Base-by-base conservation (phyloP, 2,797 vertebrate genomes). In the Ceryle rudis region DNA sequence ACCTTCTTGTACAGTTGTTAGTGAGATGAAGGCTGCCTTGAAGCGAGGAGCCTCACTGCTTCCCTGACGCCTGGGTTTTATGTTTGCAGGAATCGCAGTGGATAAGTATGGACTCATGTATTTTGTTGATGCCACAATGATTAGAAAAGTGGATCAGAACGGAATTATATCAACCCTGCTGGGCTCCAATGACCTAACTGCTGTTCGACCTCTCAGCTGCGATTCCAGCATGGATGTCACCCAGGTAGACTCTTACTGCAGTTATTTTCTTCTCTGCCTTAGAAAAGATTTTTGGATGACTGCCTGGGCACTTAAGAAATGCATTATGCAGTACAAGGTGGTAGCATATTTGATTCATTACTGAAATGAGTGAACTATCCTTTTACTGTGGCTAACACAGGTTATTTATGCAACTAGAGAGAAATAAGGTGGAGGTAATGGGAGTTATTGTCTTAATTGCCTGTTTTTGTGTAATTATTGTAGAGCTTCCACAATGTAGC, bases 71-170 rank as follows among this genome's bases (percentile, higher is more conserved):
- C 90, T 96, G 47, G 33, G 55, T 85, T 91, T 77, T 54, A 15
- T 97, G 10, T 89, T 91, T 94, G 80, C 91, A 99, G 99, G 99
- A 89, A 99, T 99, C 37, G 99, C 99, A 12, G 99, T 99, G 85
- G 99, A 99, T 98, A 99, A 99, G 96, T 99, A 99, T 5, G 99
- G 99, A 18, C 98, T 99, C 88, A 99, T 99, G 99, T 99, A 99
- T 98, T 99, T 99, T 85, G 99, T 99, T 81, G 99, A 99, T 26
- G 99, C 99, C 96, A 99, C 99, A 94, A 99, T 99, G 99, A 99
- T 99, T 97, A 99, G 99, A 73, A 99, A 99, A 97, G 99, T 99
- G 62, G 99, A 99, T 98, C 99, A 99, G 98, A 99, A 99, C 0
- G 99, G 99, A 96, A 99, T 99, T 95, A 99, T 99, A 98, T 99